These are phyloP conservation scores for Clarias laeviceps DNA, from an alignment of 2,797 vertebrate genomes.

Conservation along the genomic window DNA sequence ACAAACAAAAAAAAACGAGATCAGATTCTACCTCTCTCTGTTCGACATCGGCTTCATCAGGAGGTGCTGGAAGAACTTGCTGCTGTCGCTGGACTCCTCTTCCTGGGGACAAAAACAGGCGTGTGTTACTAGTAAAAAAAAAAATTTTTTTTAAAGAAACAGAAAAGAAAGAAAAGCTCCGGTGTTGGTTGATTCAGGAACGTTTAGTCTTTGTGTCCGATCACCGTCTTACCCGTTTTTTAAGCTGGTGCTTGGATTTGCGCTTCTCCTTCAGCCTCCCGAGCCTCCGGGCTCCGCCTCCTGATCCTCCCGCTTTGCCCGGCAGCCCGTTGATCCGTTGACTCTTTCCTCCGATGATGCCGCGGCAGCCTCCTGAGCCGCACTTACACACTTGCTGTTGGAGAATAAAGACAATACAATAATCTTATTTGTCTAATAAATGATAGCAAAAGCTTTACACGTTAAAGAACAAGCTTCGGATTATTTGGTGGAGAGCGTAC, in stretches of 20 bases:
- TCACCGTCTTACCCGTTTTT: slow-evolving; percentile 82
- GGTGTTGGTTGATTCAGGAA: background rate
- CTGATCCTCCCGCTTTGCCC: slow-evolving; percentile 73
- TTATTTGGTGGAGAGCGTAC: too few species aligned
- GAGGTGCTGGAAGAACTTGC: slow-evolving; percentile 87
- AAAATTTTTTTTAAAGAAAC: background rate
- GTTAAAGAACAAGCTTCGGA: too few species aligned
- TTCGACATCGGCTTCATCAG: slow-evolving; percentile 99
- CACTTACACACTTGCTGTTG: slow-evolving; percentile 91
- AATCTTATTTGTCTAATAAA: background rate
- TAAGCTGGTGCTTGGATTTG: slow-evolving; percentile 97
- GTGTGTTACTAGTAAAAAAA: background rate
- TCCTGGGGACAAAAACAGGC: slow-evolving; percentile 67
- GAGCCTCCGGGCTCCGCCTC: slow-evolving; percentile 79
- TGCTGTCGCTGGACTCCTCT: slow-evolving; percentile 89
- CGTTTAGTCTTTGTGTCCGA: too few species aligned
- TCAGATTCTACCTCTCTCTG: slow-evolving; percentile 83
- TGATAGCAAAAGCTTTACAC: too few species aligned
- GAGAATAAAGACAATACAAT: slow-evolving; percentile 28
- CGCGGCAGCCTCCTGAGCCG: slow-evolving; percentile 90
- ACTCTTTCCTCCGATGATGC: slow-evolving; percentile 94
- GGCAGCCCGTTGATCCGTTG: slow-evolving; percentile 88
- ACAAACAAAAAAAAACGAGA: too few species aligned
- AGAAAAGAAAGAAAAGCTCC: background rate
- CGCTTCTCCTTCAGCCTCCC: slow-evolving; percentile 95